A percentile compares a stretch with the other conserved stretches of the same genome.
Conservation (phyloP, 2,113 vertebrate species). For the Alces alces region DNA sequence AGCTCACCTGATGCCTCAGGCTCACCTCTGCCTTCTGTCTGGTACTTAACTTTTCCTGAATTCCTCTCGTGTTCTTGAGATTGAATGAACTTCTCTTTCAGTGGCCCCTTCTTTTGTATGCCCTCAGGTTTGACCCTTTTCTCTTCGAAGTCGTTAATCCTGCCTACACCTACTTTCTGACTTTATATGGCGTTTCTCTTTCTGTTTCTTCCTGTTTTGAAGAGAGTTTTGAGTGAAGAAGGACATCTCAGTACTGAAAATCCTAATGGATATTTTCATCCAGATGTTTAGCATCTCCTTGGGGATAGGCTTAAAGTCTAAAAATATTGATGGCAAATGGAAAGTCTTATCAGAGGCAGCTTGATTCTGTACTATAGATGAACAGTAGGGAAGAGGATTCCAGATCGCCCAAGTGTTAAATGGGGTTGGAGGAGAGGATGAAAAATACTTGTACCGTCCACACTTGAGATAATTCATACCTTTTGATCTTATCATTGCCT, state of each 20-base stretch:
- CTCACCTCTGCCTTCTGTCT: neutral
- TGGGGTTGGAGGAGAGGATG: neutral
- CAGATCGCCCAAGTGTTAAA: neutral
- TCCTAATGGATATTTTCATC: neutral
- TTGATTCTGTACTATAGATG: neutral
- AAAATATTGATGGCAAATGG: slow-evolving; percentile 38
- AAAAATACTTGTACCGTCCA: neutral
- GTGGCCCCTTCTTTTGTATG: neutral
- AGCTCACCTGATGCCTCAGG: neutral
- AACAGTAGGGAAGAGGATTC: neutral
- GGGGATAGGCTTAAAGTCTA: slow-evolving; percentile 28
- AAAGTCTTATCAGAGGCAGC: slow-evolving; percentile 1
- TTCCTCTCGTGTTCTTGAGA: neutral
- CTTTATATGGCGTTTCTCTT: slow-evolving; percentile 43
- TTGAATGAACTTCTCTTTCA: neutral
- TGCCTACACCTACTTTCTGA: neutral
- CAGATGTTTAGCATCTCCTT: slow-evolving; percentile 42
- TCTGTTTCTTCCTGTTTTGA: slow-evolving; percentile 22
- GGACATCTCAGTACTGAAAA: slow-evolving; percentile 10
- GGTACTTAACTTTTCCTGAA: neutral
- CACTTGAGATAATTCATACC: neutral
- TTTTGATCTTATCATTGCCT: neutral
- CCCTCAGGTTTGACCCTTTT: slow-evolving; percentile 19
- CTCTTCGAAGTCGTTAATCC: neutral
- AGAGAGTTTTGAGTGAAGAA: slow-evolving; percentile 41